These are phyloP conservation scores for Tragelaphus imberbis DNA, from an alignment of 2,113 vertebrate genomes.

Conservation along the genomic window DNA sequence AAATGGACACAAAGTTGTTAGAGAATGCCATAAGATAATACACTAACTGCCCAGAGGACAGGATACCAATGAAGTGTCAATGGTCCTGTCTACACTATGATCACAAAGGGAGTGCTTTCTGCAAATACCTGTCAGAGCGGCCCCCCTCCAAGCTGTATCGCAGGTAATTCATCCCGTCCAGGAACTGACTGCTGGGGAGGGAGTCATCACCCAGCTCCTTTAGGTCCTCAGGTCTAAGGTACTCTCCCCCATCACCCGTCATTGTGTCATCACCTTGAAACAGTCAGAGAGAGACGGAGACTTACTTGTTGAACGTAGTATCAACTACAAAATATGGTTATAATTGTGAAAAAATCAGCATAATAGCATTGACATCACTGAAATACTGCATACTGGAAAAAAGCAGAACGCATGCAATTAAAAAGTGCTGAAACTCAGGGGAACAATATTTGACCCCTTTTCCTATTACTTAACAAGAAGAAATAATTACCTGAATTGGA, in stretches of 20 bases:
- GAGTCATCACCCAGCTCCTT: constrained; percentile 97
- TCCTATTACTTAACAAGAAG: neutral
- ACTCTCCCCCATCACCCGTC: constrained; percentile 97
- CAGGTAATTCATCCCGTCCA: constrained; percentile 97
- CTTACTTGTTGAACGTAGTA: neutral
- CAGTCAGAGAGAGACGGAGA: neutral
- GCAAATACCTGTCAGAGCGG: constrained; percentile 90
- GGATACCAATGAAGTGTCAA: too few relatives aligned
- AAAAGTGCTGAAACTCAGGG: neutral
- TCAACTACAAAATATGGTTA: neutral
- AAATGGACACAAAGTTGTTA: neutral
- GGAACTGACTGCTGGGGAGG: constrained; percentile 92
- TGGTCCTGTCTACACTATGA: neutral
- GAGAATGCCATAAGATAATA: neutral
- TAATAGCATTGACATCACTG: neutral
- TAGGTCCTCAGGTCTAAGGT: constrained; percentile 94
- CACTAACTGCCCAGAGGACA: neutral
- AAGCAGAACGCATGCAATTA: neutral
- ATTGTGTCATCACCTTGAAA: constrained; percentile 94
- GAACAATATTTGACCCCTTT: neutral
- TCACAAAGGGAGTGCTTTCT: neutral
- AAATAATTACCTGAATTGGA: neutral
- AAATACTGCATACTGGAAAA: constrained; percentile 52
- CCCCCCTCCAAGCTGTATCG: constrained; percentile 94
- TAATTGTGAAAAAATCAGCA: neutral